A percentile compares a stretch with the other conserved stretches of the same genome.
Evolutionary conservation across 2,113 vertebrate species (phyloP).

Genomic region (Cephalopholis sonnerati): DNA sequence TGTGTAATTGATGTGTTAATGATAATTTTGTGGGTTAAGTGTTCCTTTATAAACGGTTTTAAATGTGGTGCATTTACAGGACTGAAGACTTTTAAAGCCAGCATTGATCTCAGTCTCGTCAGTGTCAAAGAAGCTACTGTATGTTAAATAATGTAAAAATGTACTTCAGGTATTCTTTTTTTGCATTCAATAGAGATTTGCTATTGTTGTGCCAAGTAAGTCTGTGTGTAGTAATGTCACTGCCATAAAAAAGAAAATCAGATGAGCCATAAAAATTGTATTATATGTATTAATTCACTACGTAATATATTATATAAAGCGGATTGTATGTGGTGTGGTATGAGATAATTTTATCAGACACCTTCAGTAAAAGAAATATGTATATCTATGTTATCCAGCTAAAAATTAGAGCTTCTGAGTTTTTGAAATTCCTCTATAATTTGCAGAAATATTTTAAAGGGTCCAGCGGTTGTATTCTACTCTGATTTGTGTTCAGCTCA

Average conservation of each 20-base stretch:
- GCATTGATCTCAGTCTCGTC: background rate
- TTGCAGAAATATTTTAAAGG: background rate
- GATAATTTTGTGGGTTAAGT: too few relatives aligned
- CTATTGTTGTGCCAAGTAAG: background rate
- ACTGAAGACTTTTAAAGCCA: background rate
- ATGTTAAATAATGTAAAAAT: slow-evolving; percentile 6
- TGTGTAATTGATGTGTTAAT: too few relatives aligned
- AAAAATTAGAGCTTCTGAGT: background rate
- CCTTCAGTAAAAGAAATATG: slow-evolving; percentile 2
- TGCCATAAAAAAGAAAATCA: slow-evolving; percentile 18
- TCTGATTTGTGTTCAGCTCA: background rate
- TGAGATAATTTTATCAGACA: background rate
- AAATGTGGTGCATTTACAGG: background rate
- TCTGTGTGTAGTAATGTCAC: slow-evolving; percentile 20
- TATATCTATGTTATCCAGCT: slow-evolving; percentile 1
- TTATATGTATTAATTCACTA: background rate
- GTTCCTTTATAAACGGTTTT: background rate
- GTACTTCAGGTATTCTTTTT: slow-evolving; percentile 32
- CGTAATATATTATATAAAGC: slow-evolving; percentile 7
- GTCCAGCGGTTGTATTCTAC: background rate
- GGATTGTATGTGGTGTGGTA: slow-evolving; percentile 5
- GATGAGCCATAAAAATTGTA: background rate
- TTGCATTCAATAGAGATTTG: background rate
- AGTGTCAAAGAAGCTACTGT: background rate
- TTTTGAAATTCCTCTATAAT: background rate